Evolutionary conservation across 2,113 vertebrate genomes (phyloP).

Genomic region (Opisthocomus hoazin): DNA sequence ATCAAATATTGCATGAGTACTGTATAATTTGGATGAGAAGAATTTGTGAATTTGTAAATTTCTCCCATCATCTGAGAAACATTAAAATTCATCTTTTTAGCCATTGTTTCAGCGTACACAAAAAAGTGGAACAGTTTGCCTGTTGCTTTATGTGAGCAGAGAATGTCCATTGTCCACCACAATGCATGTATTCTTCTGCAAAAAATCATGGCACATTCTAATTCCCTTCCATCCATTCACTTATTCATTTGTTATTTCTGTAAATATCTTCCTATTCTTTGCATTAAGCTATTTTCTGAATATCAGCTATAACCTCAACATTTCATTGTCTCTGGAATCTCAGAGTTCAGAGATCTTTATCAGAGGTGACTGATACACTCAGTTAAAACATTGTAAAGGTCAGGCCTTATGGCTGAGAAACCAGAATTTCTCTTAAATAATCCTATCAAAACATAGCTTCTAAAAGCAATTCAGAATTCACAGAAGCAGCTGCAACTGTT

Average conservation of each 20-base stretch:
- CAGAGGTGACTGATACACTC: neutral
- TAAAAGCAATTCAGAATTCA: neutral
- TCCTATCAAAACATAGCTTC: neutral
- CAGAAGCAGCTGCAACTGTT: neutral
- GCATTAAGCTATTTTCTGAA: neutral
- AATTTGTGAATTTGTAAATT: neutral
- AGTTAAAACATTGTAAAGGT: neutral
- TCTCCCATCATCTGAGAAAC: neutral
- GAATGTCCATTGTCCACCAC: neutral
- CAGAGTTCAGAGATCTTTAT: neutral
- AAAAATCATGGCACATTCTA: neutral
- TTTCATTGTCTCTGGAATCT: neutral
- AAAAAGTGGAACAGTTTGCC: neutral
- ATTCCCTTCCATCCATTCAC: neutral
- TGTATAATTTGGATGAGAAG: neutral
- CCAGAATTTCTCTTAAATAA: neutral
- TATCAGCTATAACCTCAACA: neutral
- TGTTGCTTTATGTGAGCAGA: conserved; percentile 1
- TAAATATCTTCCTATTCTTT: neutral
- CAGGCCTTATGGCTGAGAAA: neutral
- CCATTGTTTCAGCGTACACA: neutral
- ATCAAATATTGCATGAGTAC: neutral
- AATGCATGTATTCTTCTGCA: neutral
- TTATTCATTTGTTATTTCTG: neutral
- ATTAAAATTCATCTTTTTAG: neutral